Evolutionary conservation across 1,140 invertebrate genomes (phyloP).

Genomic region (Papilio polyxenes): DNA sequence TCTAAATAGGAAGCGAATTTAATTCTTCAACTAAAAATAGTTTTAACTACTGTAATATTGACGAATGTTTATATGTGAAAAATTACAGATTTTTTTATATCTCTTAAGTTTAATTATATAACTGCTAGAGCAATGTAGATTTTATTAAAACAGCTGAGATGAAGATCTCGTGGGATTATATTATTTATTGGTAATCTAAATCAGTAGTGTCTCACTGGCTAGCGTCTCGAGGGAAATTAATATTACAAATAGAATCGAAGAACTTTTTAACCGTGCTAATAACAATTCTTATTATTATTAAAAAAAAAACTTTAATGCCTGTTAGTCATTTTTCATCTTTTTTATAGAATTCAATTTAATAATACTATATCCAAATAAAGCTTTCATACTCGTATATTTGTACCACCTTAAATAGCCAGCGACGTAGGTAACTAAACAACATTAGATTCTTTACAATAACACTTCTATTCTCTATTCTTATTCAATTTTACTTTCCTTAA

Average conservation of each 20-base stretch:
- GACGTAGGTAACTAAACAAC: too few relatives aligned
- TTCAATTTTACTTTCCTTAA: too few relatives aligned
- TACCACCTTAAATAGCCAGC: too few relatives aligned
- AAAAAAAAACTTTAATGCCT: too few relatives aligned
- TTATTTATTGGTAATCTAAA: conserved; percentile 21
- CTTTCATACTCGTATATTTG: too few relatives aligned
- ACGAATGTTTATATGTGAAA: not conserved
- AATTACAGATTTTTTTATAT: not conserved
- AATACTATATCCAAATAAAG: not conserved
- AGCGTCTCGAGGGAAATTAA: not conserved
- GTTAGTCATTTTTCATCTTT: too few relatives aligned
- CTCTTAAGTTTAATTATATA: not conserved
- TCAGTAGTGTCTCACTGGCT: conserved; percentile 10
- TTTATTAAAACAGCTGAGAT: conserved; percentile 11
- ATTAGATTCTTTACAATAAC: too few relatives aligned
- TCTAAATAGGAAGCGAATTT: not conserved
- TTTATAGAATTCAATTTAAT: too few relatives aligned
- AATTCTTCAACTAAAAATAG: not conserved
- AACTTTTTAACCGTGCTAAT: not conserved
- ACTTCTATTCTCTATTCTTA: too few relatives aligned
- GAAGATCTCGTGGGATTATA: conserved; percentile 4
- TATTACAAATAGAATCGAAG: conserved; percentile 18
- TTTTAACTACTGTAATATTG: not conserved
- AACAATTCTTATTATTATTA: not conserved
- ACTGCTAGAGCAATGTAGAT: not conserved